Evolutionary conservation across 1,140 invertebrate species (phyloP), one percentile per base, ranked within the genome.

Genomic region (Drosophila mayri): DNA sequence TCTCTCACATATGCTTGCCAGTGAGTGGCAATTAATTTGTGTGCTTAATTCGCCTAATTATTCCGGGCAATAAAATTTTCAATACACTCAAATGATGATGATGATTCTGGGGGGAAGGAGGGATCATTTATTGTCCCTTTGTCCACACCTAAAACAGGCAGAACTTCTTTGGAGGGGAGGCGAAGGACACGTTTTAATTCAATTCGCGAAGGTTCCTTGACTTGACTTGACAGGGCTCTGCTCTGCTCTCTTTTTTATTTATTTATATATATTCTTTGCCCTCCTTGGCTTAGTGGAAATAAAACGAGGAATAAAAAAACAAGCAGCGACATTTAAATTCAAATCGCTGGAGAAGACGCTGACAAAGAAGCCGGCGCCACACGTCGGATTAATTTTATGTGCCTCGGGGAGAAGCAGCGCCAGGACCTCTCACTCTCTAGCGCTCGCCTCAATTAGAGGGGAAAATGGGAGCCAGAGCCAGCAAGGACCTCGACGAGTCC

Each of bases 351-450:
- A 88, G 20, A 88, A 88, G 84, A 87, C 80, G 85, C 80, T 88
- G 85, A 80, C 81, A 79, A 84, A 79, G 85, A 66, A 72, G 68
- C 74, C 81, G 85, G 85, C 85, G 85, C 85, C 85, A 90, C 85
- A 90, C 85, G 85, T 90, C 85, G 85, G 85, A 90, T 90, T 90
- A 90, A 85, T 90, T 90, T 90, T 90, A 90, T 90, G 81, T 79
- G 81, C 74, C 71, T 78, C 72, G 64, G 73, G 54, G 66, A 72
- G 49, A 41, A 67, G 72, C 60, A 25, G 47, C 35, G 37, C 66
- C 68, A 65, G 71, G 60, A 77, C 62, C 30, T 63, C 49, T 16
- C 14, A 30, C 25, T n/a, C n/a, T 52, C 30, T n/a, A 6, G 35
- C 30, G 10, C 47, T 60, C 44, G 73, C 81, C 83, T 84, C 80